Evolutionary conservation across 2,797 vertebrate genomes (phyloP), one percentile per base, ranked within the genome.

Genomic region (Dromococcyx pavoninus): DNA sequence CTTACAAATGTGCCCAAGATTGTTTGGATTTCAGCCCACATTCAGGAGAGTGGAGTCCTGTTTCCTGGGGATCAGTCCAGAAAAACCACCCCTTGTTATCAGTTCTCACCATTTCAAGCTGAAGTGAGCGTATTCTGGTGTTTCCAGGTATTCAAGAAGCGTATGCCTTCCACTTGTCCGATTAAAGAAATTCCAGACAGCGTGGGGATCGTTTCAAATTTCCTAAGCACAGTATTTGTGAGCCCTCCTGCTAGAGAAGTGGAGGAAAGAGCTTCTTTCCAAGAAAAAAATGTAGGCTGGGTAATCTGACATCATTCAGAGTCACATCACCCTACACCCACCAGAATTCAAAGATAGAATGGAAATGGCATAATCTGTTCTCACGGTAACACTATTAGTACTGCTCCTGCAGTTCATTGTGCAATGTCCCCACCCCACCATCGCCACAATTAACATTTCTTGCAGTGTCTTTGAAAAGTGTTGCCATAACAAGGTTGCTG

Each of bases 251-350:
- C 66, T 88, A 77, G 80, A 93, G 86, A 43, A 92, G 74, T 91
- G 77, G 88, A 95, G 93, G 90, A 90, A 92, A 66, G 70, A 91
- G 86, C 93, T 94, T 96, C 95, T 96, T 96, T 97, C 96, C 96
- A 96, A 96, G 97, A 97, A 96, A 41, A n/a, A 97, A 96, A 95
- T 88, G 88, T 96, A 97, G 96, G 95, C 96, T 89, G 90, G 92
- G 87, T 95, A 95, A 94, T 93, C 89, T 93, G 88, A 93, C 94
- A 95, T 96, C 89, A 93, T 92, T 96, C 96, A 90, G 97, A 97
- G 94, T 95, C 95, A 86, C 88, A 94, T 97, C 93, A 92, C 82
- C 71, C 41, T 91, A 93, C 94, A 93, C 93, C 94, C 96, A 96
- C 93, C 89, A 69, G 92, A 89, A 87, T 89, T 83, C 93, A 67